phyloP scores from a whole-genome alignment of 1,140 invertebrate genomes.

The Phymastichus coffea region DNA sequence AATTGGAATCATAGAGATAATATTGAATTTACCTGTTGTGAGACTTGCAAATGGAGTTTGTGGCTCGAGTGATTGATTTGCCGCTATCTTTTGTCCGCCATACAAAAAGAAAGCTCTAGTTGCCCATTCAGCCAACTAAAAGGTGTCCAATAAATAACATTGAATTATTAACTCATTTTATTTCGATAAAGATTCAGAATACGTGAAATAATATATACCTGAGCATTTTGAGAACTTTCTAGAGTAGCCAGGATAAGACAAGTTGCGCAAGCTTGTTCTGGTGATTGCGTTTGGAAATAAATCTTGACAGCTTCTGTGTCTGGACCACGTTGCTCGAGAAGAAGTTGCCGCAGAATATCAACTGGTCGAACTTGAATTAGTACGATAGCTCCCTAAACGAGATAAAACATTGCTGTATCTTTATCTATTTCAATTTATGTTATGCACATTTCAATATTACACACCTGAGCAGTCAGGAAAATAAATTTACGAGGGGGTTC shows the following conservation, averaged over 20 bases:
- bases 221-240: constrained; percentile 66
- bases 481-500: constrained; percentile 76
- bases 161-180: constrained; percentile 7
- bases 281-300: constrained; percentile 81
- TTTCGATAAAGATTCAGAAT: too few relatives aligned
- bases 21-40: constrained; percentile 29
- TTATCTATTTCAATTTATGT: background rate
- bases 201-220: constrained; percentile 55
- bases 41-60: constrained; percentile 34
- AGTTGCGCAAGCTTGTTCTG: constrained; percentile 86
- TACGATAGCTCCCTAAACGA: constrained; percentile 74
- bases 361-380: constrained; percentile 81
- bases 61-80: constrained; percentile 33
- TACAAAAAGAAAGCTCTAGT: constrained; percentile 90
- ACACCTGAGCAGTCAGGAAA: constrained; percentile 77
- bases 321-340: constrained; percentile 79
- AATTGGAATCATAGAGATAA: background rate
- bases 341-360: constrained; percentile 78
- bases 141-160: constrained; percentile 21
- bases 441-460: background rate
- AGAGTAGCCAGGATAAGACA: constrained; percentile 83
- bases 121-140: constrained; percentile 77
- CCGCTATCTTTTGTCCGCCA: constrained; percentile 68
- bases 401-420: background rate
- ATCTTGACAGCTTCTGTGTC: constrained; percentile 81